Conservation (phyloP, 2,797 vertebrate species). For the Tarsius wallacei region DNA sequence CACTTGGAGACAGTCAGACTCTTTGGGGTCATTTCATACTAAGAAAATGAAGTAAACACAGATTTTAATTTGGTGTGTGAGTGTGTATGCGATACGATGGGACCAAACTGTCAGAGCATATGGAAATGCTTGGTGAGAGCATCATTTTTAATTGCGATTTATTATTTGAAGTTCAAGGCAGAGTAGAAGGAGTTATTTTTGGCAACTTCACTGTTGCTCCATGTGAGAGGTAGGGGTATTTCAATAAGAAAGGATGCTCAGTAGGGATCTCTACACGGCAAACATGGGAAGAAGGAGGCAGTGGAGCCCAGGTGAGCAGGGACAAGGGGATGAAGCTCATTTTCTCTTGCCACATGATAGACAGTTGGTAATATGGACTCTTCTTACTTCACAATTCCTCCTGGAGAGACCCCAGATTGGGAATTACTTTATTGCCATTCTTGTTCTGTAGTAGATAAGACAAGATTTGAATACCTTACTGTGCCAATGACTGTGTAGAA, state of each 20-base stretch:
- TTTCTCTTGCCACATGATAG: neutral
- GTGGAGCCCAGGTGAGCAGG: neutral
- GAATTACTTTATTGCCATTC: neutral
- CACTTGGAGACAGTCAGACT: neutral
- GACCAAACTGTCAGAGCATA: neutral
- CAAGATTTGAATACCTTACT: neutral
- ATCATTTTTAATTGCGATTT: neutral
- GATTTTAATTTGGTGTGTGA: neutral
- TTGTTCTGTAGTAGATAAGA: neutral
- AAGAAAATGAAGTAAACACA: neutral
- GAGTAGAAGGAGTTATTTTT: neutral
- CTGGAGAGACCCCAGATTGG: neutral
- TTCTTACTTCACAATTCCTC: neutral
- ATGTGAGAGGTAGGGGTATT: neutral
- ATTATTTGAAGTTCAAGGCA: neutral
- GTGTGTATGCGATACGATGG: neutral
- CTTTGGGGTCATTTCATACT: neutral
- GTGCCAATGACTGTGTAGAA: neutral
- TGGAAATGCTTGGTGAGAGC: neutral
- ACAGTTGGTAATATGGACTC: accelerated
- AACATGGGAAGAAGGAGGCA: neutral
- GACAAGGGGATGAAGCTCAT: neutral
- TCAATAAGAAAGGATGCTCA: neutral
- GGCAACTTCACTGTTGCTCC: neutral
- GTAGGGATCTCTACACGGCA: neutral